These are phyloP conservation scores for Phataginus tetradactyla DNA, from an alignment of 2,797 vertebrate species.

Conservation along the genomic window DNA sequence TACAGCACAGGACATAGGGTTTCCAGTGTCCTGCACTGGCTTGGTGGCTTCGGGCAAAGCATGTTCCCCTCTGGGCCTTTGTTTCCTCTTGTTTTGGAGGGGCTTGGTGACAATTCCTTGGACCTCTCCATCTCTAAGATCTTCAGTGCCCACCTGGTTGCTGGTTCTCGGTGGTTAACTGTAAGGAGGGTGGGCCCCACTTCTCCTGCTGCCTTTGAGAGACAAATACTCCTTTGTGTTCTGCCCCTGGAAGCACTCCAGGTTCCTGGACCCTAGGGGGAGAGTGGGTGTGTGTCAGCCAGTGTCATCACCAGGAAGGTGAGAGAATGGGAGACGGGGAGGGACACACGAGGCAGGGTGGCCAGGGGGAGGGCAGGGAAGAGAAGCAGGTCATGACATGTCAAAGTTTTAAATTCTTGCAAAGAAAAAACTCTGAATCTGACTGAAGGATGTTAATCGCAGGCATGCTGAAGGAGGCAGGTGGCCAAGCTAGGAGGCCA, in stretches of 20 bases:
- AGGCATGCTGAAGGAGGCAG: neutral
- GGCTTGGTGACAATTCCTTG: neutral
- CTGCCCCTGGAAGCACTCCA: neutral
- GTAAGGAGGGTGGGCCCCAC: neutral
- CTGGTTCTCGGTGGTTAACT: neutral
- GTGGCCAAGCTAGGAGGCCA: neutral
- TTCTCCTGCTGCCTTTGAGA: constrained; percentile 6
- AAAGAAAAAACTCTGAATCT: neutral
- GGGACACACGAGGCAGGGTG: neutral
- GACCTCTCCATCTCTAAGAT: neutral
- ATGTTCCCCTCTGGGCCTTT: neutral
- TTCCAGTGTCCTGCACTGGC: neutral
- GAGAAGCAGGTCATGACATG: neutral
- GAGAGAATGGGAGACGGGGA: neutral
- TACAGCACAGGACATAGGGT: neutral
- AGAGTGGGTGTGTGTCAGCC: neutral
- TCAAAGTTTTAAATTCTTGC: neutral
- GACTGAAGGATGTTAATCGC: neutral
- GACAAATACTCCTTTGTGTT: constrained; percentile 33
- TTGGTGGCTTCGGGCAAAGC: neutral
- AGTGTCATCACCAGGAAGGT: neutral
- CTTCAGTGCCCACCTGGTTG: neutral
- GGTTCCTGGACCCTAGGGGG: constrained; percentile 15
- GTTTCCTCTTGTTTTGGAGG: neutral
- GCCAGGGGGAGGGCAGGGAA: neutral